These are phyloP conservation scores for Hyposoter didymator DNA, from an alignment of 2,888 invertebrate species.

Conservation along the genomic window DNA sequence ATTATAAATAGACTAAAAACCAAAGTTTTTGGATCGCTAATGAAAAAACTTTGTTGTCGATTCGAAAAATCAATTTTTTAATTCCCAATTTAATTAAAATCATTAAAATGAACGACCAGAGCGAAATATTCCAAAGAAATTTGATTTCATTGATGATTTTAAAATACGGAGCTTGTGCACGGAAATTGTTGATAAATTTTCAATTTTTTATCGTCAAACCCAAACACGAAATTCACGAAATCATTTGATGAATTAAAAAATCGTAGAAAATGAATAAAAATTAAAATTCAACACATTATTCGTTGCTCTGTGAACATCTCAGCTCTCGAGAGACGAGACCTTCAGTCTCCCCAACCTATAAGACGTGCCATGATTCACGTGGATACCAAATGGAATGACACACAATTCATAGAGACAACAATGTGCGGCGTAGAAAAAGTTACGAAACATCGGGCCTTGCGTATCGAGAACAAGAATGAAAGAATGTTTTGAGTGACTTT, in stretches of 20 bases:
- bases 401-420: not conserved
- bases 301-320: not conserved
- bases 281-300: not conserved
- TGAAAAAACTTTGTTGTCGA: not conserved
- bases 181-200: not conserved
- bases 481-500: not conserved
- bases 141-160: too few relatives aligned
- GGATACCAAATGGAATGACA: not conserved
- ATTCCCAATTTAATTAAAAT: not conserved
- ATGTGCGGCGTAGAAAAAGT: not conserved
- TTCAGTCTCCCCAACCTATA: not conserved
- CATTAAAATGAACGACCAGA: not conserved
- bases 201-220: not conserved
- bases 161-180: too few relatives aligned
- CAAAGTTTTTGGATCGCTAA: not conserved
- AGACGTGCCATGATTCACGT: not conserved
- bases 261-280: not conserved
- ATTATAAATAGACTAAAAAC: constrained; percentile 5
- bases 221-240: not conserved
- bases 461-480: not conserved
- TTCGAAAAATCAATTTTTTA: not conserved
- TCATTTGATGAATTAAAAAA: not conserved
- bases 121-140: not conserved
- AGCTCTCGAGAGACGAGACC: not conserved
- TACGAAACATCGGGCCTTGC: not conserved